phyloP scores from a whole-genome alignment of 2,888 invertebrate species.

The Eucera pruinosa region DNA sequence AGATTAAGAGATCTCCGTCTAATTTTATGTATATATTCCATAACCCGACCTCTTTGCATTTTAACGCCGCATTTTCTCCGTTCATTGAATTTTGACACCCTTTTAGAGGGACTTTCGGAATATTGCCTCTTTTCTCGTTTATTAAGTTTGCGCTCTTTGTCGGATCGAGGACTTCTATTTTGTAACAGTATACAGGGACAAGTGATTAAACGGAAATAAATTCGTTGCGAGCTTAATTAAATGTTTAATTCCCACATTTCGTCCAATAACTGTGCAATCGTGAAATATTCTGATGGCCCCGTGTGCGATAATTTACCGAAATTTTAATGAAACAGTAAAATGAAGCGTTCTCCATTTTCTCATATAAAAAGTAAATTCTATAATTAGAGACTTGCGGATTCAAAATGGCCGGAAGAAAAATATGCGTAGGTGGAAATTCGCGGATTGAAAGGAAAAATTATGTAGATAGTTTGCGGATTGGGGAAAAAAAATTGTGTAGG shows the following conservation, averaged over 20 bases:
- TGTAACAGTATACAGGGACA: background rate
- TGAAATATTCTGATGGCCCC: background rate
- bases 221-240: background rate
- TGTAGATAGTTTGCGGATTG: too few species aligned
- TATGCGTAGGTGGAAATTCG: too few species aligned
- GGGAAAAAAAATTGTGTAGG: too few species aligned
- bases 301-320: background rate
- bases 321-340: background rate
- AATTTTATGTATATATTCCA: conserved; percentile 56
- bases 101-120: conserved; percentile 8
- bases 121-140: background rate
- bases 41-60: conserved; percentile 45
- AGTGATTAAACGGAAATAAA: too few species aligned
- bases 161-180: background rate
- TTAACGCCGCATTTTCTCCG: conserved; percentile 22
- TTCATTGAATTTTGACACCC: conserved; percentile 40
- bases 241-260: background rate
- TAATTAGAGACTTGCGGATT: background rate
- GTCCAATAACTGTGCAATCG: too few species aligned
- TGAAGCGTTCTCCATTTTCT: background rate
- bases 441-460: too few species aligned
- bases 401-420: too few species aligned
- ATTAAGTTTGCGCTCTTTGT: conserved; percentile 4
- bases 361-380: background rate
- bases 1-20: conserved; percentile 44